Conservation (phyloP, 2,888 invertebrate genomes). For the Orthonychiurus folsomi region DNA sequence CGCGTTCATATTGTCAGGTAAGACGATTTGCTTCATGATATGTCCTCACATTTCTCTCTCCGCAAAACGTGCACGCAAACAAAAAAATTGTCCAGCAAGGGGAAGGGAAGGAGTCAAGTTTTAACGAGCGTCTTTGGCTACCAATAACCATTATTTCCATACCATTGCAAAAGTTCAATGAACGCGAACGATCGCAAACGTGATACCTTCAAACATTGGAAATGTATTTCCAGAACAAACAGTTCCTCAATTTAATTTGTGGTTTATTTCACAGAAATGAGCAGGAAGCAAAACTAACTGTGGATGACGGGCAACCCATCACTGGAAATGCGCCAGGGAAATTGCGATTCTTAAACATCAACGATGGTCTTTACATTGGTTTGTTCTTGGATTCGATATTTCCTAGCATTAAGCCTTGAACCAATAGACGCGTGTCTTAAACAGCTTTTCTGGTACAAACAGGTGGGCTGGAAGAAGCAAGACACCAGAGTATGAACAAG, state of each 20-base stretch:
- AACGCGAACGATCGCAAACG: not conserved
- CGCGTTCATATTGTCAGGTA: conserved; percentile 65
- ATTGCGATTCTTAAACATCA: conserved; percentile 72
- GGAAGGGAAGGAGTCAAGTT: too few species aligned
- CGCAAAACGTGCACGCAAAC: too few species aligned
- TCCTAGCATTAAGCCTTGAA: not conserved
- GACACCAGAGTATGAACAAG: conserved; percentile 50
- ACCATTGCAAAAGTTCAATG: not conserved
- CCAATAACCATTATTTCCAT: too few species aligned
- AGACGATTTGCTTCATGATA: not conserved
- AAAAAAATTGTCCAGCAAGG: too few species aligned
- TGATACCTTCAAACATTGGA: too few species aligned
- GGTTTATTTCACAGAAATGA: conserved; percentile 57
- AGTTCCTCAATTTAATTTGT: not conserved
- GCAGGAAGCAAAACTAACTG: conserved; percentile 73
- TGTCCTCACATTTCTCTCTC: too few species aligned
- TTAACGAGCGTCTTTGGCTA: too few species aligned
- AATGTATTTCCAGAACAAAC: too few species aligned
- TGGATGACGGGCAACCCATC: conserved; percentile 76
- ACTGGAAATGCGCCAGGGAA: conserved; percentile 75
- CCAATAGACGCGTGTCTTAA: not conserved
- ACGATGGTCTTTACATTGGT: conserved; percentile 81
- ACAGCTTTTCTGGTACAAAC: conserved; percentile 40
- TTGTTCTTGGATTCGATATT: not conserved
- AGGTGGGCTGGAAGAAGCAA: conserved; percentile 75